Evolutionary conservation across 2,797 vertebrate genomes (phyloP), one percentile per base, ranked within the genome.

Genomic region (Sylvia borin): DNA sequence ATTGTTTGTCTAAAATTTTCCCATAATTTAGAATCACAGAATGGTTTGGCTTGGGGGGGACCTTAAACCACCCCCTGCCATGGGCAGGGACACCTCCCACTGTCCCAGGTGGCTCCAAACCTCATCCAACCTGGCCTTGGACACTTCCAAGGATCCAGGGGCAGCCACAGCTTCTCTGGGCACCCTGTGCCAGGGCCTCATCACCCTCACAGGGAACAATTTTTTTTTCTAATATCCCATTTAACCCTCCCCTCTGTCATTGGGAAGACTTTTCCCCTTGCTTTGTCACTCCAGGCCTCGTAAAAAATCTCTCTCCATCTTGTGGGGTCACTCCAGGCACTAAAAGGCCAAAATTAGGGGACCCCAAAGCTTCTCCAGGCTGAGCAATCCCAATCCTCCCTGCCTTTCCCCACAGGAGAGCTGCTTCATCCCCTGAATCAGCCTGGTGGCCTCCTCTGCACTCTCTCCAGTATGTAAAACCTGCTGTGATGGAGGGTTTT

Each of bases 51-150:
- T 65, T 58, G 13, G 45, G 29, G 11, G 17, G 43, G 6, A 29
- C 9, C 5, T 51, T 43, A n/a, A 78, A 43, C 36, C 50, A 26
- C 1, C 1, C 16, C 24, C 18, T 51, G 38, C 19, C 27, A 14
- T 20, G 13, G 45, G n/a, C n/a, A 47, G 34, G 31, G 48, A 22
- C 57, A 42, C 0, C 2, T 64, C 4, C 5, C 32, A 9, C 21
- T 9, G 0, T 6, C 17, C 36, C 51, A n/a, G 60, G 7, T 0
- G 3, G 36, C 27, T 72, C 45, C 7, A 0, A 78, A 2, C 32
- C 5, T 32, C 0, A 0, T 65, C 51, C 58, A 60, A 0, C 22
- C 43, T n/a, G 43, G 19, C 51, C 60, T 58, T 73, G 60, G 53
- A 0, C 24, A 25, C 2, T 58, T 0, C 24, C 75, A 88, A 27